Percentiles rank a stretch among this genome's conserved stretches.
These are phyloP conservation scores for Nibea albiflora DNA, from an alignment of 2,113 vertebrate species.

Conservation along the genomic window DNA sequence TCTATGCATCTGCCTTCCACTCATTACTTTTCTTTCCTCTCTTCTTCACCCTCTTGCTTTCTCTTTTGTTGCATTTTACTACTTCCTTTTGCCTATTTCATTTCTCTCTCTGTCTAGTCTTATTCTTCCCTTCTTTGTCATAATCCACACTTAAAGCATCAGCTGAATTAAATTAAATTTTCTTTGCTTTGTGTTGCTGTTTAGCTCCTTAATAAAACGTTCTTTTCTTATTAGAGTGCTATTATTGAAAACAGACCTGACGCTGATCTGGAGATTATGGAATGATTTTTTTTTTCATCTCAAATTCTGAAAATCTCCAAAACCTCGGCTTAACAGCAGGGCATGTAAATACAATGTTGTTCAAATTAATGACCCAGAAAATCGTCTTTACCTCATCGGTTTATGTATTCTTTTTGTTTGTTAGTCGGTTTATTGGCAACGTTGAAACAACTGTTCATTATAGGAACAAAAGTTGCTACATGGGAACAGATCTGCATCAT, in stretches of 20 bases:
- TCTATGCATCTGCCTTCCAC: not conserved
- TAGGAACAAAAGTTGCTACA: not conserved
- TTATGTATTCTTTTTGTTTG: not conserved
- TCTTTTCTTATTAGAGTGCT: not conserved
- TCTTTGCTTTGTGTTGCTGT: not conserved
- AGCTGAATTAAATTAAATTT: not conserved
- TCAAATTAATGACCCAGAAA: not conserved
- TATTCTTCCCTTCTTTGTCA: not conserved
- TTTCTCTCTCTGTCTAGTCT: not conserved
- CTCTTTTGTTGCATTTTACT: not conserved
- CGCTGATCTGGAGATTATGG: constrained; percentile 1
- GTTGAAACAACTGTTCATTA: not conserved
- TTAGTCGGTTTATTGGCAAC: not conserved
- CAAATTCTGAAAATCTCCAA: not conserved
- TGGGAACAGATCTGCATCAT: not conserved
- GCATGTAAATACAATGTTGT: not conserved
- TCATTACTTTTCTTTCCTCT: constrained; percentile 11
- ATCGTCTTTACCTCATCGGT: not conserved
- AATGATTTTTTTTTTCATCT: not conserved
- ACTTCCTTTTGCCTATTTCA: constrained; percentile 1
- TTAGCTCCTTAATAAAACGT: not conserved
- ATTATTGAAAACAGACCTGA: constrained; percentile 2
- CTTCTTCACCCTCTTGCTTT: constrained; percentile 8
- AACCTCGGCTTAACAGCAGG: not conserved
- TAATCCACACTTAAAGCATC: not conserved